Evolutionary conservation across 2,888 invertebrate species (phyloP).

Genomic region (Microctonus aethiopoides): DNA sequence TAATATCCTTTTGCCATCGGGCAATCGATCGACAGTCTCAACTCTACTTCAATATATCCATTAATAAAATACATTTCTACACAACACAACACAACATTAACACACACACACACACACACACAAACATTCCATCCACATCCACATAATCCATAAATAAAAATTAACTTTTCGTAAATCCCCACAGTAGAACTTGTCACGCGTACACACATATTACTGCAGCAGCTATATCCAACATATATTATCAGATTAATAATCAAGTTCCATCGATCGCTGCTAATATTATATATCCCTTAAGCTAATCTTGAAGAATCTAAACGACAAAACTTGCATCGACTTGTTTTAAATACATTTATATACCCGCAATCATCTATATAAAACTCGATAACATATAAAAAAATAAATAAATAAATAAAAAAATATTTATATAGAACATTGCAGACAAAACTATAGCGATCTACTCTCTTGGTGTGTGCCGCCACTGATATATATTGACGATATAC

Average conservation of each 20-base stretch:
- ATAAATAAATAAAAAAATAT: not conserved
- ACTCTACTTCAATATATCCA: no score
- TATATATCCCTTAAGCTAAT: conserved; percentile 40
- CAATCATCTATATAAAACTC: no score
- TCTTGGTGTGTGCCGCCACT: not conserved
- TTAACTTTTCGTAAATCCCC: conserved; percentile 21
- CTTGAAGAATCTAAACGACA: conserved; percentile 39
- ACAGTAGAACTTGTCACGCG: conserved; percentile 16
- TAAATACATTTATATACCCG: not conserved
- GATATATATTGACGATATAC: not conserved
- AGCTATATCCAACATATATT: conserved; percentile 5
- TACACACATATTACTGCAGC: no score
- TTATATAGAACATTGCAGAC: conserved; percentile 29
- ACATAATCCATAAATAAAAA: not conserved
- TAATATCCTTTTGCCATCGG: no score
- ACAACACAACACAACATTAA: not conserved
- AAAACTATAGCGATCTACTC: conserved; percentile 21
- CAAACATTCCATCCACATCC: no score
- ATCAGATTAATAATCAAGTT: conserved; percentile 32
- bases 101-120: not conserved
- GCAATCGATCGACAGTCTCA: conserved; percentile 14
- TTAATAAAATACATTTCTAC: no score
- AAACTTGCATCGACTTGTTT: conserved; percentile 35
- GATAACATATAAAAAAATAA: no score
- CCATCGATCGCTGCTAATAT: conserved; percentile 43